These are phyloP conservation scores for Dicaeum eximium DNA, from an alignment of 2,113 vertebrate genomes.

Conservation along the genomic window DNA sequence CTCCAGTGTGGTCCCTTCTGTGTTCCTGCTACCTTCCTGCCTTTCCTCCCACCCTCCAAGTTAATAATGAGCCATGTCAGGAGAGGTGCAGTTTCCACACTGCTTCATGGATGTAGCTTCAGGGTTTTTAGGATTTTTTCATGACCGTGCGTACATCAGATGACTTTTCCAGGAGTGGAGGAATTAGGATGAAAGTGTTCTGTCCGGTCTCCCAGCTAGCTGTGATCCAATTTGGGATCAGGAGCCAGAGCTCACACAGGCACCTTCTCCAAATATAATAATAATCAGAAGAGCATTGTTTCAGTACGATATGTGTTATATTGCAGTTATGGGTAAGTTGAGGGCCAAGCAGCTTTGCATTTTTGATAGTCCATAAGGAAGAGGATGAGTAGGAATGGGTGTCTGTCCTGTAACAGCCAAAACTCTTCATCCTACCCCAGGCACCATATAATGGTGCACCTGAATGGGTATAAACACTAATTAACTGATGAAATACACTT, in stretches of 20 bases:
- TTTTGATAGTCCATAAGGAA: background rate
- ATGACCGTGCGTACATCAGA: fast-evolving
- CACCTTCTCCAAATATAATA: background rate
- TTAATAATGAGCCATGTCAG: too few relatives aligned
- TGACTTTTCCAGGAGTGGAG: background rate
- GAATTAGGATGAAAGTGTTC: fast-evolving
- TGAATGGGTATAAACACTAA: background rate
- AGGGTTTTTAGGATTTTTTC: background rate
- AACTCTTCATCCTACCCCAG: background rate
- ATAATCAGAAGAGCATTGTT: background rate
- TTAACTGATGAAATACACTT: background rate
- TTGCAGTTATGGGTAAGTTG: too few relatives aligned
- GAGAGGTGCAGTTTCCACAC: background rate
- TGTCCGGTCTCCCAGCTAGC: background rate
- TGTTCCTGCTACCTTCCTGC: too few relatives aligned
- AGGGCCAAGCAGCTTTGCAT: background rate
- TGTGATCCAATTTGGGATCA: background rate
- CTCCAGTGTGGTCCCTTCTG: too few relatives aligned
- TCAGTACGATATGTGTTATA: background rate
- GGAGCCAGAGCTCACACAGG: background rate
- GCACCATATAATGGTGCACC: too few relatives aligned
- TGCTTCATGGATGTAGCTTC: background rate
- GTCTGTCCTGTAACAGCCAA: background rate
- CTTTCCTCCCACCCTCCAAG: too few relatives aligned
- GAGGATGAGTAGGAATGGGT: fast-evolving